Conservation (phyloP, 2,113 vertebrate genomes). For the Gracilinanus agilis region DNA sequence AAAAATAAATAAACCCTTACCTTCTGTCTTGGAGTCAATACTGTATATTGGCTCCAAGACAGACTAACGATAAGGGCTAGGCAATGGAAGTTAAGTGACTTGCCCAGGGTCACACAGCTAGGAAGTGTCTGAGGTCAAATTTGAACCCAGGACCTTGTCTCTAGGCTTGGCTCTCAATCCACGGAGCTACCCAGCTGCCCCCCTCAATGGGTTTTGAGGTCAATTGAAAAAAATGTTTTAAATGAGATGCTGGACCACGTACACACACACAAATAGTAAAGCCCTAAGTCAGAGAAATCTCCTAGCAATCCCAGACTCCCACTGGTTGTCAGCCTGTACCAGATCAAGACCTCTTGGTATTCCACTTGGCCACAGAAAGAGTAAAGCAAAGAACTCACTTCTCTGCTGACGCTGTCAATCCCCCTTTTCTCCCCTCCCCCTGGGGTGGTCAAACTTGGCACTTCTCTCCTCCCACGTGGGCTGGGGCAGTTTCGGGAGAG, state of each 20-base stretch:
- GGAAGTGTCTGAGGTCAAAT: too few species aligned
- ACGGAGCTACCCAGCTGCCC: too few species aligned
- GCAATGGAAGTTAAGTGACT: too few species aligned
- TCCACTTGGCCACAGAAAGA: background rate
- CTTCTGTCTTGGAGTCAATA: too few species aligned
- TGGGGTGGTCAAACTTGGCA: slow-evolving; percentile 66
- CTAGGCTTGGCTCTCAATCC: too few species aligned
- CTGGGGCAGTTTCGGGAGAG: slow-evolving; percentile 69
- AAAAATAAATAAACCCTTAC: too few species aligned
- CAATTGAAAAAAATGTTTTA: background rate
- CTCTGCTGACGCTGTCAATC: background rate
- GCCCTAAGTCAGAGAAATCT: background rate
- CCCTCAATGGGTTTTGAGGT: too few species aligned
- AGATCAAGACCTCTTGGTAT: background rate
- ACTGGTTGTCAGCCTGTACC: background rate
- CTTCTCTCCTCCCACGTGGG: slow-evolving; percentile 45
- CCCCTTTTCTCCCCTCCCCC: slow-evolving; percentile 11
- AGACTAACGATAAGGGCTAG: too few species aligned
- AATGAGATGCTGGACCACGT: background rate
- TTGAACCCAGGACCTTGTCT: too few species aligned
- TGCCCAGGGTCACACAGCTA: too few species aligned
- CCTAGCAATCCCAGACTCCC: background rate
- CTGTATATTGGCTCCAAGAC: too few species aligned
- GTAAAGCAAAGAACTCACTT: background rate
- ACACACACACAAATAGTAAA: background rate